These are phyloP conservation scores for Drosophila neocordata DNA, from an alignment of 1,140 invertebrate genomes.

Conservation along the genomic window DNA sequence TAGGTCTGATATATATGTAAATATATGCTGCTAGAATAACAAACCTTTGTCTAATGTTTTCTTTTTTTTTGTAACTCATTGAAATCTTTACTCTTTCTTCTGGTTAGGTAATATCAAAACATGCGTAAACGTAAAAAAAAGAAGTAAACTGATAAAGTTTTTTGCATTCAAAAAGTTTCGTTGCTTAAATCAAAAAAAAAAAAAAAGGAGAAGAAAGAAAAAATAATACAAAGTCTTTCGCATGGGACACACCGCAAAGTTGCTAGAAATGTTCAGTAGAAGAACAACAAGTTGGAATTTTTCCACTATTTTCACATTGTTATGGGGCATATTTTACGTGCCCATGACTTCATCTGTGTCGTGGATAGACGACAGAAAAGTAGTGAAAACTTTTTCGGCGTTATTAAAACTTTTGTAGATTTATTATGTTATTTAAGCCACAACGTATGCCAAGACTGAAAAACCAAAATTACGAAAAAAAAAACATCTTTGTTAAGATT, in stretches of 20 bases:
- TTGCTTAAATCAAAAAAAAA: conserved; percentile 49
- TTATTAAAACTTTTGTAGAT: conserved; percentile 54
- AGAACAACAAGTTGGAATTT: conserved; percentile 45
- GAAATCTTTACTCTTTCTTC: no score
- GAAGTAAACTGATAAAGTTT: conserved; percentile 37
- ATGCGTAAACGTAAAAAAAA: background rate
- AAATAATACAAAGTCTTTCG: conserved; percentile 60
- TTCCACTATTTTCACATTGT: conserved; percentile 65
- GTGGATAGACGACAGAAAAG: background rate
- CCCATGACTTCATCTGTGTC: conserved; percentile 48
- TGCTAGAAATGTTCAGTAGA: background rate
- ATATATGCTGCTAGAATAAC: no score
- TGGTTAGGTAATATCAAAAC: no score
- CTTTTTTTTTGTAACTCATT: no score
- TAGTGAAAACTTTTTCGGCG: conserved; percentile 48
- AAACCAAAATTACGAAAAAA: background rate
- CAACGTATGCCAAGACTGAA: background rate
- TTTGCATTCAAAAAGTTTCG: conserved; percentile 18
- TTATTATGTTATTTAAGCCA: conserved; percentile 19
- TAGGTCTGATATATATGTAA: no score
- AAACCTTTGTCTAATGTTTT: no score
- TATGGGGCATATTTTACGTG: conserved; percentile 64
- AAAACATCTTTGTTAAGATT: conserved; percentile 29
- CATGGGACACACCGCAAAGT: background rate
- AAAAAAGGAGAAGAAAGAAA: conserved; percentile 1